Conservation (phyloP, 64 coral and sea anemone species). For the Anthopleura sola region DNA sequence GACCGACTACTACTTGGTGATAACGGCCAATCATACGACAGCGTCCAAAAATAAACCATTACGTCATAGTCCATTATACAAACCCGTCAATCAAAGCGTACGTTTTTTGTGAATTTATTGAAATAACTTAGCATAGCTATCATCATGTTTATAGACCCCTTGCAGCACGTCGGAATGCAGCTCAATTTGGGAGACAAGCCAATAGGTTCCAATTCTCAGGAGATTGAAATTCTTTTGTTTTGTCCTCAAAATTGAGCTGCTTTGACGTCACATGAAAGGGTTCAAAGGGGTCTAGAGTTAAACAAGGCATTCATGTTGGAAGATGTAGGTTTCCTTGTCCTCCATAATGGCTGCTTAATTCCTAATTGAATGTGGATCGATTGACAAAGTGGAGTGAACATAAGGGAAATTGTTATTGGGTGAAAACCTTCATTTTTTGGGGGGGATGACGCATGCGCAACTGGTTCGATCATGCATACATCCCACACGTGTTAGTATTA, state of each 20-base stretch:
- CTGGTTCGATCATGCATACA: no score
- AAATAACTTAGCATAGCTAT: background rate
- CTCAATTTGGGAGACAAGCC: no score
- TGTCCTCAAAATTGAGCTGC: no score
- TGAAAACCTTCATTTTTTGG: no score
- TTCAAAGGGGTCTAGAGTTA: no score
- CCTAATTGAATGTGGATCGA: background rate
- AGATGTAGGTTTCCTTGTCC: background rate
- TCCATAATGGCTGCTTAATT: background rate
- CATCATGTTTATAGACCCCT: background rate
- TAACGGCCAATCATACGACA: constrained; percentile 22
- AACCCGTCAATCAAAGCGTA: background rate
- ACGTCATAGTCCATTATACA: background rate
- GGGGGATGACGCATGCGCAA: no score
- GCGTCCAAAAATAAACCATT: constrained; percentile 27
- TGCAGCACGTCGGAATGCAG: no score
- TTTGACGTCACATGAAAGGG: no score
- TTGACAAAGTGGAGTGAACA: background rate
- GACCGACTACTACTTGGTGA: constrained; percentile 24
- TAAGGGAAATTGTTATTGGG: no score
- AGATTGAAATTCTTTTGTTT: no score
- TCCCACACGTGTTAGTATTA: no score
- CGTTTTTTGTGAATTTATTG: background rate
- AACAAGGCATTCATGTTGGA: background rate
- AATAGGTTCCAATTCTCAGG: no score